Base-by-base conservation (phyloP, 2,888 invertebrate species). In the Patella depressa region DNA sequence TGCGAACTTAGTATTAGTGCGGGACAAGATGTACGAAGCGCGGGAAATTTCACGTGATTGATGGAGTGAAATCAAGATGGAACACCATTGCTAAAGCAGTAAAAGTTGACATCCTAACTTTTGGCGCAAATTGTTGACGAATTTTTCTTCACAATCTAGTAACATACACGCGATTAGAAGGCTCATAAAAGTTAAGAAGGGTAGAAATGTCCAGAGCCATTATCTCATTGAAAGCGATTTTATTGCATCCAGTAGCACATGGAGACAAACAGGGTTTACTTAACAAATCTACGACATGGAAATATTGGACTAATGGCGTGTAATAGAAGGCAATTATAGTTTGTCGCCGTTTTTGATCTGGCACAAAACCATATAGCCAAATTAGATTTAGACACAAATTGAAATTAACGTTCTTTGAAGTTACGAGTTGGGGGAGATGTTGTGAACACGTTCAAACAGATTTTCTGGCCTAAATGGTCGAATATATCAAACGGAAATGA, bases 361-460 rank as follows among this genome's bases (percentile, higher is more conserved):
- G 24, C 65, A 24, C 65, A 65, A 19, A 24, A 65, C 65, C 65
- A 65, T 65, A 65, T 24, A 65, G 24, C 19, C 65, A 65, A 65
- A 65, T 65, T 65, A 65, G 65, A 65, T 65, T 65, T 65, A 65
- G 65, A 24, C 65, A 24, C 24, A 24, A 65, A 65, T 65, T 65
- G 65, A 65, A 65, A 65, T 65, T 65, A 65, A 65, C 24, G 65
- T 65, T 65, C 65, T 65, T 65, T 65, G 65, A 65, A 24, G 65
- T 65, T 65, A 24, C 12, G 24, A 65, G 19, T 65, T 65, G 14
- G 65, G 11, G 65, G 65, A 24, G 24, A 65, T 65, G 65, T 65
- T 45, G 45, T 45, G 45, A 45, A 45, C 45, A 45, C 45, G 45
- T 45, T 45, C 45, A 45, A 45, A 45, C 45, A 45, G 45, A 45